Evolutionary conservation across 2,888 invertebrate genomes (phyloP).

Genomic region (Acanthosoma haemorrhoidale): DNA sequence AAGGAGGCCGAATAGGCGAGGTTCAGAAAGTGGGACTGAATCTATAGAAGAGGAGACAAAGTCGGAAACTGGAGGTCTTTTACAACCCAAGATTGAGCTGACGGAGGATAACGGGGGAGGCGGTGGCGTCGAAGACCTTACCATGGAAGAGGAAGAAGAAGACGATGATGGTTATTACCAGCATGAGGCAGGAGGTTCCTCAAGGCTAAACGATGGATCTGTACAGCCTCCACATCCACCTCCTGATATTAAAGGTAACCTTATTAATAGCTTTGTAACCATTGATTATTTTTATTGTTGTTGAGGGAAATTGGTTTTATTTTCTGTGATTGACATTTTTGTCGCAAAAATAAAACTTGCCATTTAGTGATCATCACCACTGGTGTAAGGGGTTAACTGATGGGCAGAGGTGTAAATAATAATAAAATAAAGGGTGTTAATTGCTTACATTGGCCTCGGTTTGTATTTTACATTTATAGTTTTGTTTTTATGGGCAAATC

Average conservation of each 20-base stretch:
- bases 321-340: too few species aligned
- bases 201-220: constrained; percentile 7
- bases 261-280: too few species aligned
- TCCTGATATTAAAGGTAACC: constrained; percentile 29
- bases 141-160: constrained; percentile 69
- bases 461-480: too few species aligned
- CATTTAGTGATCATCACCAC: too few species aligned
- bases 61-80: constrained; percentile 3
- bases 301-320: too few species aligned
- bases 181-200: constrained; percentile 13
- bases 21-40: constrained; percentile 19
- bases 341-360: too few species aligned
- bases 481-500: too few species aligned
- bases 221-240: constrained; percentile 18
- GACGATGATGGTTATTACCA: constrained; percentile 55
- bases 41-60: constrained; percentile 15
- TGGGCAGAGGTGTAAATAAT: too few species aligned
- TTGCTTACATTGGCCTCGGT: too few species aligned
- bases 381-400: too few species aligned
- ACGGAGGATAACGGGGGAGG: constrained; percentile 23
- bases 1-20: background rate
- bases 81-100: constrained; percentile 23
- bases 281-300: too few species aligned
- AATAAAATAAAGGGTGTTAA: too few species aligned
- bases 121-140: constrained; percentile 76